A percentile compares a stretch with the other conserved stretches of the same genome.
These are phyloP conservation scores for Antechinus stuartii DNA, from an alignment of 2,113 vertebrate genomes.

Conservation along the genomic window DNA sequence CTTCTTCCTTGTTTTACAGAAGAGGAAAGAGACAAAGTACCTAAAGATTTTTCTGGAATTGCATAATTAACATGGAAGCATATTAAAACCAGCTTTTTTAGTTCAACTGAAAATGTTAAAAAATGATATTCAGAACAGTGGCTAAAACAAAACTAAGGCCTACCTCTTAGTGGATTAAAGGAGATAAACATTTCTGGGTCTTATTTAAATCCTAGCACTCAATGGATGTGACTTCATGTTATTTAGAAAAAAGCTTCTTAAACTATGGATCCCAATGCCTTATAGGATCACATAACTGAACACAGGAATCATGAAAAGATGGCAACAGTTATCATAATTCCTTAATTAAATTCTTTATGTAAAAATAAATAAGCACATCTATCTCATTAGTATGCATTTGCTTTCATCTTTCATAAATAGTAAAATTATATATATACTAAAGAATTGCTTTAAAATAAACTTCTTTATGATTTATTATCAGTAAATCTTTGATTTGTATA, in stretches of 20 bases:
- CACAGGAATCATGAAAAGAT: no score
- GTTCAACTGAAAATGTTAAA: neutral
- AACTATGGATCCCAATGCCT: no score
- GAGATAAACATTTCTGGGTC: neutral
- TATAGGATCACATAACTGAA: no score
- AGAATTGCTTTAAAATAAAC: no score
- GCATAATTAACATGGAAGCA: neutral
- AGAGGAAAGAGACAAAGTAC: neutral
- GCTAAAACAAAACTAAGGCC: neutral
- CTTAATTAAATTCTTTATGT: no score
- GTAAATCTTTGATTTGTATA: no score
- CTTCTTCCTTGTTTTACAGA: neutral
- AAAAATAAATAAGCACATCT: no score
- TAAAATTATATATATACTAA: no score
- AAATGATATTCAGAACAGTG: neutral
- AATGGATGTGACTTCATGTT: neutral
- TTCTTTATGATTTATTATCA: no score
- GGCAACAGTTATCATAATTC: no score
- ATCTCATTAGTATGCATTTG: no score
- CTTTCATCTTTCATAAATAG: no score
- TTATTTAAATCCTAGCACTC: neutral
- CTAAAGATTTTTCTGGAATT: neutral
- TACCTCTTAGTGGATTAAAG: neutral
- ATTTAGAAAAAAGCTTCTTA: neutral
- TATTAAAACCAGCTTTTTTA: neutral